Percentiles rank a stretch among this genome's conserved stretches.
These are phyloP conservation scores for Neelides folsomi DNA, from an alignment of 2,888 invertebrate genomes.

Conservation along the genomic window DNA sequence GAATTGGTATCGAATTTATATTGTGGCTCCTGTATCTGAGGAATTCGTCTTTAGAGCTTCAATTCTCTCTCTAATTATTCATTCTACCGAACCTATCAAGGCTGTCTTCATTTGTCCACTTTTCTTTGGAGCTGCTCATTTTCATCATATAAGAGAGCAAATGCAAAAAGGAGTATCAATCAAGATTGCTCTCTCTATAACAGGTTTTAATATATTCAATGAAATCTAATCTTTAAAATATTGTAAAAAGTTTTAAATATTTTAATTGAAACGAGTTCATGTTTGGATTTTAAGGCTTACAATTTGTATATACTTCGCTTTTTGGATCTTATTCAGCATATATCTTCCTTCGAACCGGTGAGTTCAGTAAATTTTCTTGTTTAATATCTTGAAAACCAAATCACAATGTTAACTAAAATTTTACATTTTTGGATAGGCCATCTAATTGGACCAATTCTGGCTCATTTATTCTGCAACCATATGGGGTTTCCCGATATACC, in stretches of 20 bases:
- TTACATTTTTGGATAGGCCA: slow-evolving; percentile 49
- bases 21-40: slow-evolving; percentile 85
- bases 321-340: slow-evolving; percentile 94
- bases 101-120: slow-evolving; percentile 75
- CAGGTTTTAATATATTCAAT: slow-evolving; percentile 45
- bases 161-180: slow-evolving; percentile 56
- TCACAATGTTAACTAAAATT: slow-evolving; percentile 1
- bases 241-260: neutral
- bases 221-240: neutral
- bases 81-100: slow-evolving; percentile 58
- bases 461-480: slow-evolving; percentile 89
- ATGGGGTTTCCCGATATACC: slow-evolving; percentile 87
- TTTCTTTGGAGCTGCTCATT: slow-evolving; percentile 85
- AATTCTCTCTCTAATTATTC: slow-evolving; percentile 78
- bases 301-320: slow-evolving; percentile 76
- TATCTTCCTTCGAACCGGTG: slow-evolving; percentile 71
- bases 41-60: slow-evolving; percentile 92
- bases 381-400: neutral
- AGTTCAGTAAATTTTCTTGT: slow-evolving; percentile 9
- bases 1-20: slow-evolving; percentile 73
- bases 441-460: slow-evolving; percentile 70
- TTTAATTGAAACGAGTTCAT: neutral
- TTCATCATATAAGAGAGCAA: slow-evolving; percentile 78
- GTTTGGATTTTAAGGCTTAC: slow-evolving; percentile 51
- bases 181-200: slow-evolving; percentile 54